Evolutionary conservation across 2,888 invertebrate genomes (phyloP), one percentile per base, ranked within the genome.

Genomic region (Eilema caniola): DNA sequence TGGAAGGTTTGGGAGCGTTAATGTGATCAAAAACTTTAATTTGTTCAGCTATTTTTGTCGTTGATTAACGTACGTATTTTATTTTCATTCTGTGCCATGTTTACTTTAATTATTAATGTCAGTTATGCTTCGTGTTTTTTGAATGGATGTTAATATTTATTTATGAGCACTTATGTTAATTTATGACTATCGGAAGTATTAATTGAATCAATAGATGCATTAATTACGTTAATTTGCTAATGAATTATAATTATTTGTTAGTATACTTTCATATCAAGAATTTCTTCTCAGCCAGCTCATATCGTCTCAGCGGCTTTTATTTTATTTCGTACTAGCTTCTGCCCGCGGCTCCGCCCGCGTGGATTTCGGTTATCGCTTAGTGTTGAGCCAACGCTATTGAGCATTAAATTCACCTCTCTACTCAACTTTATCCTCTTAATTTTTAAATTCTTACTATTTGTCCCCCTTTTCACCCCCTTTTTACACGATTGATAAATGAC

Each of bases 41-140:
- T n/a, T n/a, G 53, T 53, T 53, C 3, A 53, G 10, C 0, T 53
- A 2, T 3, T 53, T 53, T 53, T n/a, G n/a, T 53, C 53, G 53
- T n/a, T 53, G 10, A 53, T n/a, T 53, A 20, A 5, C 28, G 53
- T n/a, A 53, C 53, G 64, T 69, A 68, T 69, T 69, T 70, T 76
- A 11, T 2, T 62, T 37, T 10, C 24, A 62, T 10, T 41, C 41
- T 2, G 5, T 41, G 25, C 41, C 25, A 25, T 25, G 25, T 62
- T 62, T 61, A 3, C 20, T 41, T 24, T 23, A 16, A 24, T 25
- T n/a, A n/a, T n/a, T 62, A 62, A 62, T 41, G 41, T 16, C 16
- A 41, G 20, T 25, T 10, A 8, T 59, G 25, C 62, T 14, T 41
- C 23, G 33, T 41, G 12, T 14, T 53, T 53, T 53, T 8, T n/a